These are phyloP conservation scores for Dicyrtomina minuta DNA, from an alignment of 2,888 invertebrate species.

Conservation along the genomic window DNA sequence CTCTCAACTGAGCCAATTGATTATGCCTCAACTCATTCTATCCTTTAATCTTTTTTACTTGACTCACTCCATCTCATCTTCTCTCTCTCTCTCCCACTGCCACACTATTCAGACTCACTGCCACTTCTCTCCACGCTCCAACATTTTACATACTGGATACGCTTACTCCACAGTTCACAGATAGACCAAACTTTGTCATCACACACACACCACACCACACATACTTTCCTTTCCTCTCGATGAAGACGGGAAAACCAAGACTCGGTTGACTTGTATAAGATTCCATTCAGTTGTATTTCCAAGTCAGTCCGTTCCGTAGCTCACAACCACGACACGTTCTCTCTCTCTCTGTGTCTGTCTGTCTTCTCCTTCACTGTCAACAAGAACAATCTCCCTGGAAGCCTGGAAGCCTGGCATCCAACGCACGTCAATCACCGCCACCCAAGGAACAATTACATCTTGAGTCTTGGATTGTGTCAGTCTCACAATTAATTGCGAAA, in stretches of 20 bases:
- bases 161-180: too few relatives aligned
- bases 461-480: too few relatives aligned
- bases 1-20: conserved; percentile 32
- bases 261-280: conserved; percentile 6
- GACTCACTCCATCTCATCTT: neutral
- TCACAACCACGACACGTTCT: too few relatives aligned
- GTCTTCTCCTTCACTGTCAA: too few relatives aligned
- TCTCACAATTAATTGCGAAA: too few relatives aligned
- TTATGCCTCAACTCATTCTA: conserved; percentile 27
- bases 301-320: neutral
- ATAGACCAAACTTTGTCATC: too few relatives aligned
- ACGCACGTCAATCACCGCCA: too few relatives aligned
- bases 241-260: conserved; percentile 7
- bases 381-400: too few relatives aligned
- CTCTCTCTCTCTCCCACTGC: neutral
- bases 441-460: too few relatives aligned
- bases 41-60: conserved; percentile 13
- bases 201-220: neutral
- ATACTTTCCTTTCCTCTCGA: conserved; percentile 4
- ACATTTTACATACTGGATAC: conserved; percentile 2
- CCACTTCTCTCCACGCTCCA: neutral
- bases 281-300: conserved; percentile 13
- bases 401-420: too few relatives aligned
- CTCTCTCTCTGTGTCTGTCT: too few relatives aligned
- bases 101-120: neutral